Evolutionary conservation across 2,888 invertebrate genomes (phyloP).

Genomic region (Oscheius sp.): DNA sequence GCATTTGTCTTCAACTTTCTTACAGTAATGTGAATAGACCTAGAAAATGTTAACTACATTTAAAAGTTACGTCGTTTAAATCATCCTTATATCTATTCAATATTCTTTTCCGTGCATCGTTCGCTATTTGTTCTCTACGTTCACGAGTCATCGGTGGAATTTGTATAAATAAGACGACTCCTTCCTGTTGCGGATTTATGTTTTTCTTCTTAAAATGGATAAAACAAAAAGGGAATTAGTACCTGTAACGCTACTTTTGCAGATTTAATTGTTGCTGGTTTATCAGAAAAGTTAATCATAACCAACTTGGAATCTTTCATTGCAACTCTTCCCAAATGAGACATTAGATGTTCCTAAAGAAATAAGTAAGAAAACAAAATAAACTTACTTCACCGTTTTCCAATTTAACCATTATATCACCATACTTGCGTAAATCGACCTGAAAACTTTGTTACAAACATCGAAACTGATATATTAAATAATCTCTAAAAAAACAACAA

Average conservation of each 20-base stretch:
- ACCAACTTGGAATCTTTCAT: slow-evolving; percentile 60
- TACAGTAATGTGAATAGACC: slow-evolving; percentile 76
- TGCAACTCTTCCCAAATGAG: slow-evolving; percentile 54
- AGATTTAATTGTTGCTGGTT: slow-evolving; percentile 59
- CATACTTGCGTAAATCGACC: slow-evolving; percentile 61
- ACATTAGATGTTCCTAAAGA: slow-evolving; percentile 54
- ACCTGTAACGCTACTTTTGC: slow-evolving; percentile 59
- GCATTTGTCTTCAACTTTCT: slow-evolving; percentile 73
- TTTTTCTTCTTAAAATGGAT: not conserved
- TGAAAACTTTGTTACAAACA: slow-evolving; percentile 22
- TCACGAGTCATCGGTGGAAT: slow-evolving; percentile 84
- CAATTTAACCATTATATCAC: slow-evolving; percentile 58
- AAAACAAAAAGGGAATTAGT: not conserved
- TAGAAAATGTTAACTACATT: slow-evolving; percentile 5
- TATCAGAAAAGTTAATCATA: slow-evolving; percentile 64
- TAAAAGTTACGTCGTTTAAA: slow-evolving; percentile 50
- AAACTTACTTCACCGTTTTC: slow-evolving; percentile 52
- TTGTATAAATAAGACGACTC: slow-evolving; percentile 58
- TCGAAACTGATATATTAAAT: too few relatives aligned
- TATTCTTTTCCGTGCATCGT: slow-evolving; percentile 80
- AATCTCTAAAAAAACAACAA: not conserved
- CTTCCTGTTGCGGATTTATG: slow-evolving; percentile 64
- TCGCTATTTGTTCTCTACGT: slow-evolving; percentile 86
- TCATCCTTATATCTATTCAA: slow-evolving; percentile 63
- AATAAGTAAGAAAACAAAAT: not conserved